A percentile compares a stretch with the other conserved stretches of the same genome.
Conservation (phyloP, 1,140 invertebrate genomes). For the Pseudomyrmex flavicornis region DNA sequence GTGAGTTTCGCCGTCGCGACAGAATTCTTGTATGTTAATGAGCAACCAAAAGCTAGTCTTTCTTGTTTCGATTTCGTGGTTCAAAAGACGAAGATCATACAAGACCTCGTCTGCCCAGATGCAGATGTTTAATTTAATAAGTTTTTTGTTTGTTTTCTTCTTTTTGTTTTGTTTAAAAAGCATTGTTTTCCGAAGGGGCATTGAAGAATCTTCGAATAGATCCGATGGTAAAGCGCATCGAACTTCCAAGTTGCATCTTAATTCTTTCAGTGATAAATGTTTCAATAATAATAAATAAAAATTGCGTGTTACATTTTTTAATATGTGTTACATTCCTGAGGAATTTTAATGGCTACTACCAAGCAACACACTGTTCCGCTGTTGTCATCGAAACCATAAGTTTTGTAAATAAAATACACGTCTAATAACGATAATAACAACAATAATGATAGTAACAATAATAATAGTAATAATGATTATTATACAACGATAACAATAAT, state of each 20-base stretch:
- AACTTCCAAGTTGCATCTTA: slow-evolving; percentile 5
- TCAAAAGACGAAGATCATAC: slow-evolving; percentile 4
- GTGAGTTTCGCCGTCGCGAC: not conserved
- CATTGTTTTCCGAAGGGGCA: not conserved
- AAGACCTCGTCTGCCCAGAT: slow-evolving; percentile 7
- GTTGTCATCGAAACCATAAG: slow-evolving; percentile 70
- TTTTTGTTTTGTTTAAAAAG: slow-evolving; percentile 11
- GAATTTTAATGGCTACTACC: slow-evolving; percentile 56
- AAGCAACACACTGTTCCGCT: slow-evolving; percentile 71
- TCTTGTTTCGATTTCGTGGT: slow-evolving; percentile 50
- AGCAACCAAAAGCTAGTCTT: slow-evolving; percentile 53
- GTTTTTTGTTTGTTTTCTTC: not conserved
- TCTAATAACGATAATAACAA: slow-evolving; percentile 74
- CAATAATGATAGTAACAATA: slow-evolving; percentile 45
- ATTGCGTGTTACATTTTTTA: slow-evolving; percentile 41
- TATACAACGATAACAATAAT: slow-evolving; percentile 54
- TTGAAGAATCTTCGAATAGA: slow-evolving; percentile 1
- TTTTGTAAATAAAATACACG: slow-evolving; percentile 81
- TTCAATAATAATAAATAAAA: slow-evolving; percentile 36
- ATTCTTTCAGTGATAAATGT: slow-evolving; percentile 22
- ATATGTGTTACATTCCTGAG: slow-evolving; percentile 43
- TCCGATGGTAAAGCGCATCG: slow-evolving; percentile 7
- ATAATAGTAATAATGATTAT: slow-evolving; percentile 59
- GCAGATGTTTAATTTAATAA: slow-evolving; percentile 13
- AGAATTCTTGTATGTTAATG: slow-evolving; percentile 19